phyloP scores from a whole-genome alignment of 2,888 invertebrate species.

The Pachliopta kotzebuea region DNA sequence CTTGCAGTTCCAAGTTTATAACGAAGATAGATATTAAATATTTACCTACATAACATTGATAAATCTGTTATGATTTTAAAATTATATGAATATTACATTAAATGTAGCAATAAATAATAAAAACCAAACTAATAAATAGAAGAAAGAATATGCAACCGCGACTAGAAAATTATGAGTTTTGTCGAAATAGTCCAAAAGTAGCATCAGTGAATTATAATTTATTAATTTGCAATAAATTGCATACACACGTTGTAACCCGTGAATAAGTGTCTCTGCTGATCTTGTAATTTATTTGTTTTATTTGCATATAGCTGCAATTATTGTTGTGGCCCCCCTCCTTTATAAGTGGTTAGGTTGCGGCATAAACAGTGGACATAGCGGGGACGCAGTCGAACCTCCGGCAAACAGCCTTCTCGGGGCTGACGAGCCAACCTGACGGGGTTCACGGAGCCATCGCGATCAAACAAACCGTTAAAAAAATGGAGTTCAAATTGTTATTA shows the following conservation, averaged over 20 bases:
- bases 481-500: constrained; percentile 66
- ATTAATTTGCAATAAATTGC: not conserved
- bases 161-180: too few species aligned
- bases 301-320: constrained; percentile 69
- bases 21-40: too few species aligned
- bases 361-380: constrained; percentile 45
- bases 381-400: constrained; percentile 60
- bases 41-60: too few species aligned
- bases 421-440: constrained; percentile 41
- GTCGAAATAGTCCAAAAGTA: too few species aligned
- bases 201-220: not conserved
- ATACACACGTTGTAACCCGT: not conserved
- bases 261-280: constrained; percentile 5
- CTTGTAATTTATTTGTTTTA: constrained; percentile 50
- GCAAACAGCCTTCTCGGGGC: constrained; percentile 56
- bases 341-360: constrained; percentile 39
- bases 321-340: constrained; percentile 70
- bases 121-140: too few species aligned
- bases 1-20: too few species aligned
- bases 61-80: too few species aligned
- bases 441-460: constrained; percentile 36
- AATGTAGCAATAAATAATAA: too few species aligned
- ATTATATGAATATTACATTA: too few species aligned
- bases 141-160: too few species aligned
- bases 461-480: constrained; percentile 39